Conservation (phyloP, 2,888 invertebrate genomes). For the Carabus problematicus region DNA sequence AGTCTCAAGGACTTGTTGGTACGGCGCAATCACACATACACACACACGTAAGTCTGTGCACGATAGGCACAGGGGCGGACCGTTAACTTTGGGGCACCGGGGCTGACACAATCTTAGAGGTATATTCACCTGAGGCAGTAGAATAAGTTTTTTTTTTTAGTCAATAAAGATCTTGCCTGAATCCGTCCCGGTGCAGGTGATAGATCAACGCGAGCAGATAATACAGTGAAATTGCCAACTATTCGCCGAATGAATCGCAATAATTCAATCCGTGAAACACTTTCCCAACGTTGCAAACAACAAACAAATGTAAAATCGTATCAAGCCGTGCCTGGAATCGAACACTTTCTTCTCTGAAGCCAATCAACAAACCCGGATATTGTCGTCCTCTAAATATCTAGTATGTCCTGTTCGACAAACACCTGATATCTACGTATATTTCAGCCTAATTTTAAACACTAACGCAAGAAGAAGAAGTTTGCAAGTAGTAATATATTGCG, state of each 20-base stretch:
- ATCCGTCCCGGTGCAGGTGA: background rate
- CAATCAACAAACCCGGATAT: background rate
- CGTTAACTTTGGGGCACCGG: too few species aligned
- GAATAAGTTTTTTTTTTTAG: too few species aligned
- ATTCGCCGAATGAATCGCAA: constrained; percentile 11
- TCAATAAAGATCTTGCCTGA: background rate
- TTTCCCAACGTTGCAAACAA: constrained; percentile 6
- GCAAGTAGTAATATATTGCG: background rate
- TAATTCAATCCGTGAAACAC: constrained; percentile 5
- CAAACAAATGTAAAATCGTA: background rate
- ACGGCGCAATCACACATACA: constrained; percentile 5
- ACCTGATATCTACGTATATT: too few species aligned
- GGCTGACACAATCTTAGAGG: too few species aligned
- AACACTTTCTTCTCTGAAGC: constrained; percentile 6
- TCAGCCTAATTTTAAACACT: background rate
- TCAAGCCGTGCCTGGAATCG: background rate
- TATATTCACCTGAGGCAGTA: too few species aligned
- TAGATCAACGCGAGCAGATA: constrained; percentile 1
- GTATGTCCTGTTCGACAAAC: too few species aligned
- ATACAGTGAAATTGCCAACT: constrained; percentile 6
- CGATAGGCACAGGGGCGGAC: background rate
- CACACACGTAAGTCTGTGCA: too few species aligned
- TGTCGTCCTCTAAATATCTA: background rate
- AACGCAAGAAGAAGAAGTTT: background rate
- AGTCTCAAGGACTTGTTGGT: constrained; percentile 30